Base-by-base conservation (phyloP, 2,888 invertebrate genomes). In the Drosophila austrosaltans region DNA sequence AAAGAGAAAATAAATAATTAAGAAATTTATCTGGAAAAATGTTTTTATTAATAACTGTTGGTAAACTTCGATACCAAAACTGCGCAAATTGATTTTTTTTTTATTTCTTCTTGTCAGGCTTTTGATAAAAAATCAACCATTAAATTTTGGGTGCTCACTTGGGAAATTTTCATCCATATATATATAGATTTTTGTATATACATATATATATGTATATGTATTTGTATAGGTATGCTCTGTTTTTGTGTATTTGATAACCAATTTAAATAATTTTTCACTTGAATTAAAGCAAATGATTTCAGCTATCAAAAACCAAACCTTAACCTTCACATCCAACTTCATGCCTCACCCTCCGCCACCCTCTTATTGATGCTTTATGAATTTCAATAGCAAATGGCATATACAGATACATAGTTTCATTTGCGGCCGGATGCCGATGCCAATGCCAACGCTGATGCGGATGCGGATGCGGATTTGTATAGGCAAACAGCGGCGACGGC, bases 211-310 rank as follows among this genome's bases (percentile, higher is more conserved):
- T 25, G 32, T 44, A 28, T 58, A 63, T 39, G 63, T 44, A 39
- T 39, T 63, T 73, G 40, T 63, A 53, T 54, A 48, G 22, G 57
- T 39, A 59, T 42, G 62, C 65, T 68, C 66, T 62, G 76, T 76
- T 75, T 82, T 67, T 65, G 76, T 76, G 76, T 82, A 78, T 83
- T 82, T 85, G 83, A 87, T 87, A 86, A 87, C 69, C 85, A 85
- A 85, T 87, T 85, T 85, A 85, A 85, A 87, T 85, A 85, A 85
- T 85, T 82, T 85, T 87, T 85, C 87, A 87, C 86, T 85, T 85
- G 85, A 85, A 85, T 85, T 85, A 87, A 85, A 87, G 71, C 79
- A 85, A 85, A 85, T 87, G 86, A 79, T 85, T 85, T 79, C 86
- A 77, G 87, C 48, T 48, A 85, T 74, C 79, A 83, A 75, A 74